These are phyloP conservation scores for Eristalis pertinax DNA, from an alignment of 2,888 invertebrate genomes.

Conservation along the genomic window DNA sequence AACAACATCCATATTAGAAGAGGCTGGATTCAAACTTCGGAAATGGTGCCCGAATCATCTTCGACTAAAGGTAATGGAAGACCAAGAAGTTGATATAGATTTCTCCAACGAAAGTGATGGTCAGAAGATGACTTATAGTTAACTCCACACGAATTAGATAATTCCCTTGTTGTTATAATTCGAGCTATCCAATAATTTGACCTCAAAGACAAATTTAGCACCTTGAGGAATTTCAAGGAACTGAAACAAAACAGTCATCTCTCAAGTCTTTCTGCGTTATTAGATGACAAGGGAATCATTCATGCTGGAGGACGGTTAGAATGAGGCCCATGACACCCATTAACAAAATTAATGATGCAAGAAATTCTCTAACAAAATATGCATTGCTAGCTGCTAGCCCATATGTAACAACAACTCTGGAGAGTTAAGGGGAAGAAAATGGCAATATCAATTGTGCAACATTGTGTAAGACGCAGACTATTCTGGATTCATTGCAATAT, in stretches of 20 bases:
- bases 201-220: constrained; percentile 10
- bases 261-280: constrained; percentile 20
- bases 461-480: no score
- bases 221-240: background rate
- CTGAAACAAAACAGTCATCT: constrained; percentile 1
- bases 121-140: background rate
- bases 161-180: background rate
- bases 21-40: background rate
- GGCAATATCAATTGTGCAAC: no score
- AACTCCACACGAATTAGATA: background rate
- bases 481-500: no score
- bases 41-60: background rate
- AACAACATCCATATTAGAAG: background rate
- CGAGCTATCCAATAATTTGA: constrained; percentile 15
- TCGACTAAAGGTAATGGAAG: background rate
- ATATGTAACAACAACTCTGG: no score
- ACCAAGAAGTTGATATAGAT: background rate
- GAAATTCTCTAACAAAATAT: no score
- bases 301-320: constrained; percentile 21
- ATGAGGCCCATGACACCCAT: no score
- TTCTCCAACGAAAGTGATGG: background rate
- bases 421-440: no score
- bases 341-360: no score
- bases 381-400: no score
- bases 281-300: constrained; percentile 28